Conservation (phyloP, 2,888 invertebrate species). For the Tanaodytes sp. region DNA sequence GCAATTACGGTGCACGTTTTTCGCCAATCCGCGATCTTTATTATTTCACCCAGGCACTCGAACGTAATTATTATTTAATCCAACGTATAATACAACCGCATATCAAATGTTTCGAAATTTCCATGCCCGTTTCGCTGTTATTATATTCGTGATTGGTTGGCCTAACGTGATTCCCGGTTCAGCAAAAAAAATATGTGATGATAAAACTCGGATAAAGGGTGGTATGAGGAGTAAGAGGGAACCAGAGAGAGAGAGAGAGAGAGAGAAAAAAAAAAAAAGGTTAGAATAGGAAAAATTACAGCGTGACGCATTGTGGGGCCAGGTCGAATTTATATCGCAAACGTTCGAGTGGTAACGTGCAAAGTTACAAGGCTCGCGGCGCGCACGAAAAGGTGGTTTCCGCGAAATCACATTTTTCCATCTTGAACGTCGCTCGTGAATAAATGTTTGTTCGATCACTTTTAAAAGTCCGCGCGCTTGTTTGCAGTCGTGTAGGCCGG, state of each 20-base stretch:
- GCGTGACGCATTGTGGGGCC: conserved; percentile 22
- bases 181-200: too few relatives aligned
- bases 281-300: conserved; percentile 34
- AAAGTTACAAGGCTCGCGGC: conserved; percentile 45
- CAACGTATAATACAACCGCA: neutral
- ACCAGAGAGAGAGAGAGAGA: neutral
- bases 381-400: conserved; percentile 51
- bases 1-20: too few relatives aligned
- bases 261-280: too few relatives aligned
- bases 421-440: conserved; percentile 49
- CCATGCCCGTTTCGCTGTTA: conserved; percentile 23
- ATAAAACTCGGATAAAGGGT: too few relatives aligned
- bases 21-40: too few relatives aligned
- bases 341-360: conserved; percentile 43
- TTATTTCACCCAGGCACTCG: conserved; percentile 15
- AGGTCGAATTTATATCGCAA: conserved; percentile 46
- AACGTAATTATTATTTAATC: conserved; percentile 25
- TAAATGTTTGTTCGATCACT: conserved; percentile 50
- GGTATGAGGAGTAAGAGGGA: conserved; percentile 16
- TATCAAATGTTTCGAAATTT: conserved; percentile 24
- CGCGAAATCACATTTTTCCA: conserved; percentile 52
- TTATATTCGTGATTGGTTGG: conserved; percentile 32
- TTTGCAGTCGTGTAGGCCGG: conserved; percentile 23
- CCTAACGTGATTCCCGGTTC: conserved; percentile 20
- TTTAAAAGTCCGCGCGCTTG: conserved; percentile 30